Percentiles rank a stretch among this genome's conserved stretches.
Conservation (phyloP, 92 coral and sea anemone species). For the Porites lobata region DNA sequence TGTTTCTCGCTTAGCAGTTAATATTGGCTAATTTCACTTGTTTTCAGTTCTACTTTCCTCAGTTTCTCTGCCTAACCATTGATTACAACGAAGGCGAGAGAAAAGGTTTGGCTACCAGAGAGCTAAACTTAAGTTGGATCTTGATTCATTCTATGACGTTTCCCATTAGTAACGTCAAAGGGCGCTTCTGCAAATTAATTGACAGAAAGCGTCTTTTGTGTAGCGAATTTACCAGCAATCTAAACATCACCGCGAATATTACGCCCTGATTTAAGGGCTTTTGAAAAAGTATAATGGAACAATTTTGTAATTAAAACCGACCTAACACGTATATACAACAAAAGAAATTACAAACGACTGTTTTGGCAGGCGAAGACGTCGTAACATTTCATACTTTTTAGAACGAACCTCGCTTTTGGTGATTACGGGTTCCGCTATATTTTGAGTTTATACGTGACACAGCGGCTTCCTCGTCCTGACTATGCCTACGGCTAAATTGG, state of each 20-base stretch:
- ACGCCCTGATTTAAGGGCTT: conserved; percentile 78
- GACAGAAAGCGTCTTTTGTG: conserved; percentile 78
- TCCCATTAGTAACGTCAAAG: conserved; percentile 28
- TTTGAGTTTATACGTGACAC: too few relatives aligned
- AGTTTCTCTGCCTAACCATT: background rate
- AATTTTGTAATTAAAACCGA: conserved; percentile 85
- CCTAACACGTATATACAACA: conserved; percentile 49
- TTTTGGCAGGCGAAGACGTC: conserved; percentile 11
- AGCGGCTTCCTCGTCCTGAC: background rate
- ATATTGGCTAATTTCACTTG: background rate
- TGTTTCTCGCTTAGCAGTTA: too few relatives aligned
- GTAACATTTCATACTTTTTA: background rate
- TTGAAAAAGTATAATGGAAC: conserved; percentile 81
- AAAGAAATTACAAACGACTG: conserved; percentile 45
- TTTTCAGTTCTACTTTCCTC: background rate
- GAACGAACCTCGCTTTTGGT: too few relatives aligned
- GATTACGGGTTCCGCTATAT: too few relatives aligned
- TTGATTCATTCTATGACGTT: conserved; percentile 20
- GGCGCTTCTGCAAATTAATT: conserved; percentile 70
- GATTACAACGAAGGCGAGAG: background rate
- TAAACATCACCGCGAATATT: conserved; percentile 79
- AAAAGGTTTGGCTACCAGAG: conserved; percentile 2
- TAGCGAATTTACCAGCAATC: conserved; percentile 73
- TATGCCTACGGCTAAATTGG: conserved; percentile 7
- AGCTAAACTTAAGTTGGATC: background rate